Conservation (phyloP, 1,140 invertebrate species). For the Drosophila lini region DNA sequence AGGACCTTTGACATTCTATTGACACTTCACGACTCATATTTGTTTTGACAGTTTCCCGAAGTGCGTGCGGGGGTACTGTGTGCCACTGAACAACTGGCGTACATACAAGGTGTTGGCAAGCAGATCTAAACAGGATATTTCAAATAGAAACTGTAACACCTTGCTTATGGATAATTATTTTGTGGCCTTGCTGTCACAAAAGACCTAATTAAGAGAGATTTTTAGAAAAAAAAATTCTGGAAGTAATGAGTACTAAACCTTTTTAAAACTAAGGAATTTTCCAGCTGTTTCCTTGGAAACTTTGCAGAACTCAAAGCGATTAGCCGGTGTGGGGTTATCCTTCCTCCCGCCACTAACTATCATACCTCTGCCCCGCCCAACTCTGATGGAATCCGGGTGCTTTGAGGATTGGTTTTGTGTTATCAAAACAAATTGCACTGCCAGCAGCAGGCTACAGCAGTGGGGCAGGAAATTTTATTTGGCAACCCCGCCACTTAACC, state of each 20-base stretch:
- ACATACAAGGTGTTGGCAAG: neutral
- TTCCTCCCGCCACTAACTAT: slow-evolving; percentile 12
- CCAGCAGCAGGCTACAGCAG: slow-evolving; percentile 51
- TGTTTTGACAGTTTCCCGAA: slow-evolving; percentile 63
- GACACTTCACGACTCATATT: slow-evolving; percentile 75
- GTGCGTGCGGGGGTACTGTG: slow-evolving; percentile 23
- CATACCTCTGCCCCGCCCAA: neutral
- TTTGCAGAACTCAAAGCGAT: slow-evolving; percentile 6
- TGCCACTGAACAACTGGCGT: slow-evolving; percentile 15
- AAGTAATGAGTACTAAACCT: neutral
- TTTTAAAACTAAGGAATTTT: neutral
- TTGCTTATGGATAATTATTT: neutral
- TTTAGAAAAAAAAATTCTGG: neutral
- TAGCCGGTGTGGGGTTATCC: slow-evolving; percentile 13
- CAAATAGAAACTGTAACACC: neutral
- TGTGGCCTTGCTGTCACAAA: neutral
- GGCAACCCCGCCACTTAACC: slow-evolving; percentile 70
- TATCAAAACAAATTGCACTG: slow-evolving; percentile 76
- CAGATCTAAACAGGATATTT: neutral
- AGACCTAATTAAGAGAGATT: neutral
- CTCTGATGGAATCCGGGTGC: slow-evolving; percentile 25
- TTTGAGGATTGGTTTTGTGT: slow-evolving; percentile 58
- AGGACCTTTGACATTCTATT: slow-evolving; percentile 74
- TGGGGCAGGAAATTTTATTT: slow-evolving; percentile 71
- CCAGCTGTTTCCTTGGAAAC: neutral